phyloP scores from a whole-genome alignment of 2,888 invertebrate genomes.

The Aphidoletes aphidimyza region DNA sequence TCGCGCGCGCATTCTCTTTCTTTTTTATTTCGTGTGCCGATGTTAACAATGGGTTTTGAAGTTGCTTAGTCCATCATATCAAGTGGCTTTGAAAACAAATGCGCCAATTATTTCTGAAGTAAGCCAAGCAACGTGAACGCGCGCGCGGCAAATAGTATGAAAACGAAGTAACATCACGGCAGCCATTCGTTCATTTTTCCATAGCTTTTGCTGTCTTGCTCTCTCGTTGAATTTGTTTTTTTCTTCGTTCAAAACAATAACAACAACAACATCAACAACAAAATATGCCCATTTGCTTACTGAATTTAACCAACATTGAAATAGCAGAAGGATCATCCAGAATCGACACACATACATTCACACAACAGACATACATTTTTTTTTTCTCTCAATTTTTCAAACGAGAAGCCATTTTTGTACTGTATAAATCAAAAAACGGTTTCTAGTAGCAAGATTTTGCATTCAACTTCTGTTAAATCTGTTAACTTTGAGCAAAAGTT shows the following conservation, averaged over 20 bases:
- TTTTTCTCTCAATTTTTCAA: not conserved
- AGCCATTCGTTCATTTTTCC: no score
- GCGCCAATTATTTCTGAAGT: constrained; percentile 41
- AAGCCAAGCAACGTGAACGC: not conserved
- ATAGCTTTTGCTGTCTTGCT: no score
- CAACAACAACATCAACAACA: no score
- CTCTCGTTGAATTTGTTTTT: no score
- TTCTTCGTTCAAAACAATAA: no score
- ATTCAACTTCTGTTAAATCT: no score
- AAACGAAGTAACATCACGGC: not conserved
- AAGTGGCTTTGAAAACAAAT: constrained; percentile 51
- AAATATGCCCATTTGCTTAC: not conserved
- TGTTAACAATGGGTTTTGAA: constrained; percentile 44
- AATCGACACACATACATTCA: not conserved
- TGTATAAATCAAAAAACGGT: no score
- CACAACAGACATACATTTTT: no score
- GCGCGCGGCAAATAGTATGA: not conserved
- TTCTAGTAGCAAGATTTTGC: no score
- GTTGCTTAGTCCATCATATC: constrained; percentile 33
- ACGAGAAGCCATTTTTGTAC: no score
- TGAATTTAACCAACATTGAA: not conserved
- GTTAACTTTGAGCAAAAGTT: no score
- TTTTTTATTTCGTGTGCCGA: not conserved
- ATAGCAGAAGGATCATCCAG: not conserved
- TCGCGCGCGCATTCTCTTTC: not conserved